Evolutionary conservation across 2,888 invertebrate species (phyloP).

Genomic region (Lagria hirta): DNA sequence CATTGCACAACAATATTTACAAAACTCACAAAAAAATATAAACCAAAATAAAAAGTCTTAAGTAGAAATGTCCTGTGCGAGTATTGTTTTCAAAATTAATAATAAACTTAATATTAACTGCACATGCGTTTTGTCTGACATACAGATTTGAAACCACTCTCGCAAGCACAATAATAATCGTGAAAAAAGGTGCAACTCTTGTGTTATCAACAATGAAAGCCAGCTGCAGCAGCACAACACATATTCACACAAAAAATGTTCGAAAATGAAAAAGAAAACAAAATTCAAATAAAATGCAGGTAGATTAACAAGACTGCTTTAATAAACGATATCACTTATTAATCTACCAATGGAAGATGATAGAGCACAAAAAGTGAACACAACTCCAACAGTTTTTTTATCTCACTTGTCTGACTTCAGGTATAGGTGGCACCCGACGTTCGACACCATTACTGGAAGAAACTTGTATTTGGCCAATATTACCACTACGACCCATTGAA

Average conservation of each 20-base stretch:
- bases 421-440: conserved; percentile 47
- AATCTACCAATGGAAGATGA: conserved; percentile 3
- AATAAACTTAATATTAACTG: not conserved
- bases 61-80: conserved; percentile 2
- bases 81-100: conserved; percentile 1
- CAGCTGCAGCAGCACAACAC: conserved; percentile 4
- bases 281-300: conserved; percentile 5
- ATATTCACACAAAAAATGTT: conserved; percentile 9
- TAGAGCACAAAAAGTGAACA: conserved; percentile 52
- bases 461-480: conserved; percentile 49
- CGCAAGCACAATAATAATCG: no score
- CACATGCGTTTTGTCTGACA: no score
- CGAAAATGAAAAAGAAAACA: conserved; percentile 2
- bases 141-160: no score
- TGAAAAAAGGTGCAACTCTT: no score
- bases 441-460: conserved; percentile 50
- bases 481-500: conserved; percentile 33
- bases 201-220: conserved; percentile 8
- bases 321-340: conserved; percentile 49
- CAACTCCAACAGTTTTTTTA: conserved; percentile 53
- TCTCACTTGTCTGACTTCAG: conserved; percentile 56
- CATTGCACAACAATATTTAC: conserved; percentile 18
- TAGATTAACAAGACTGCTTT: conserved; percentile 36
- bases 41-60: conserved; percentile 8
- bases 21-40: no score